Conservation (phyloP, 2,113 vertebrate species). For the Ailurus styani region DNA sequence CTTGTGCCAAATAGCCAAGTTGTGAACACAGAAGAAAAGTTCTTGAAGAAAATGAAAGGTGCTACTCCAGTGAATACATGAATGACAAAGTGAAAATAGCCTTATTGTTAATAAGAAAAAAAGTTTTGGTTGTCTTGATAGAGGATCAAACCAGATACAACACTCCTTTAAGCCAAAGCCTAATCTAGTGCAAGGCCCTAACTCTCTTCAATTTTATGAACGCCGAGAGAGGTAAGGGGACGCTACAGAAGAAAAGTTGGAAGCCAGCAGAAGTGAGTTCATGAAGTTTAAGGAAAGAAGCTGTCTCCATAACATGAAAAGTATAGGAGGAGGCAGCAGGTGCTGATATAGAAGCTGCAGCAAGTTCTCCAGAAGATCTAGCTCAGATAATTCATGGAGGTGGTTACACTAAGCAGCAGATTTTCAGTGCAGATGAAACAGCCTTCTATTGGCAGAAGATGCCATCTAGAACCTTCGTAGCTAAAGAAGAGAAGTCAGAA, state of each 20-base stretch:
- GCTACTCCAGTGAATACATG: neutral
- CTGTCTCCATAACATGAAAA: neutral
- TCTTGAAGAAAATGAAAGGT: neutral
- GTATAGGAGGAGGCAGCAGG: neutral
- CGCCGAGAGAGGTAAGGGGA: neutral
- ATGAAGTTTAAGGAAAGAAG: neutral
- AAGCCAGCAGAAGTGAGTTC: neutral
- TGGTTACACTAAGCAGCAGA: neutral
- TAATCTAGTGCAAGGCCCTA: neutral
- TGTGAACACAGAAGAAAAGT: neutral
- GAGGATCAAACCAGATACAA: neutral
- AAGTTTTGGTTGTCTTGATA: neutral
- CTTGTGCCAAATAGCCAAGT: neutral
- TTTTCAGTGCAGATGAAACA: neutral
- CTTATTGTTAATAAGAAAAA: neutral
- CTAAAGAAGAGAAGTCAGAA: neutral
- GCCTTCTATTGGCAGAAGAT: neutral
- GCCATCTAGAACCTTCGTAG: neutral
- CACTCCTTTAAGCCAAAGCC: neutral
- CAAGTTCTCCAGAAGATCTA: neutral
- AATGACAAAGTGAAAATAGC: neutral
- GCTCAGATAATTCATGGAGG: neutral
- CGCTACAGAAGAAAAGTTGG: neutral
- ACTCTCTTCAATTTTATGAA: neutral
- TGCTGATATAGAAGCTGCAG: neutral